Percentiles rank a stretch among this genome's conserved stretches.
Evolutionary conservation across 2,888 invertebrate genomes (phyloP).

Genomic region (Drosophila mettleri): DNA sequence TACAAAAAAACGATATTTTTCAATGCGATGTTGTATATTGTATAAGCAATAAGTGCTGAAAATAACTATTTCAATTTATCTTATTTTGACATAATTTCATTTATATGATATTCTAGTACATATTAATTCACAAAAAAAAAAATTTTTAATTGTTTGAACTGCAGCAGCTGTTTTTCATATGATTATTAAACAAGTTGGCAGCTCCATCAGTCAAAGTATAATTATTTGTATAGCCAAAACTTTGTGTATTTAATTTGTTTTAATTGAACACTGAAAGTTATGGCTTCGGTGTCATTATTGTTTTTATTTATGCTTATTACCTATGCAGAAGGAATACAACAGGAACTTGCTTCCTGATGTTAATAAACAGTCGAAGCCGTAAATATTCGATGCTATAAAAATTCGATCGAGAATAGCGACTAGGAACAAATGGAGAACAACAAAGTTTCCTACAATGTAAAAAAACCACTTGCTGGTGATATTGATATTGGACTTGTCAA

Average conservation of each 20-base stretch:
- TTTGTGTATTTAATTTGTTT: constrained; percentile 12
- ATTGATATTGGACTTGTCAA: constrained; percentile 36
- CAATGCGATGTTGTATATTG: neutral
- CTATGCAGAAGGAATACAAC: neutral
- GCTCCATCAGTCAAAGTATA: neutral
- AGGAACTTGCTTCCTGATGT: constrained; percentile 12
- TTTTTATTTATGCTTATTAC: neutral
- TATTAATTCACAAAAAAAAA: neutral
- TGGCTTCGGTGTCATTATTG: constrained; percentile 3
- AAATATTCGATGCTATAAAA: constrained; percentile 2
- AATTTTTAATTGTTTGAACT: neutral
- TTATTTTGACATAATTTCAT: neutral
- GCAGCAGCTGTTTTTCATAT: constrained; percentile 6
- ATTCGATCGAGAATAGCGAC: neutral
- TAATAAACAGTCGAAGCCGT: neutral
- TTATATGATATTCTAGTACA: neutral
- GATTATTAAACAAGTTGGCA: constrained; percentile 15
- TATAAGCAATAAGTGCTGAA: neutral
- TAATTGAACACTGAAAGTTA: constrained; percentile 13
- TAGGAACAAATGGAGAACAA: constrained; percentile 25
- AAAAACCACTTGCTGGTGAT: constrained; percentile 3
- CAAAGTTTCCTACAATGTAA: neutral
- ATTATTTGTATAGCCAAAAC: constrained; percentile 1
- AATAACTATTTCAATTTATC: neutral
- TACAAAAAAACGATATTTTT: neutral